Percentiles rank a stretch among this genome's conserved stretches.
Conservation (phyloP, 2,113 vertebrate genomes). For the Heterotis niloticus region DNA sequence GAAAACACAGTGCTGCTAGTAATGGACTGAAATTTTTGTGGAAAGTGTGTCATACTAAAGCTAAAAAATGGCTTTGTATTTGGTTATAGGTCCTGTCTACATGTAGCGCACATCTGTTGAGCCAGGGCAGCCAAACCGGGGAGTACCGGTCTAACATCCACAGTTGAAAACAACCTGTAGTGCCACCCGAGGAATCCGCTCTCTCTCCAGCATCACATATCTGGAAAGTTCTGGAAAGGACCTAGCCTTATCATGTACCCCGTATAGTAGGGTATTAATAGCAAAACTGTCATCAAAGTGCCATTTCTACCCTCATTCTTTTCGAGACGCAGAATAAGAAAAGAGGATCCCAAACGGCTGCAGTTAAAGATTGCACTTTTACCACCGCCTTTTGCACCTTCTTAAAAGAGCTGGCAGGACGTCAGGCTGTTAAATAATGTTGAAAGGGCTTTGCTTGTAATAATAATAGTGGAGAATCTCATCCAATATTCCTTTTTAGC, state of each 20-base stretch:
- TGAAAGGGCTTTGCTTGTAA: background rate
- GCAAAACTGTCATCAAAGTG: background rate
- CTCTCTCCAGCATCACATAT: background rate
- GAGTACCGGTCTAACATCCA: background rate
- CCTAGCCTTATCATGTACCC: background rate
- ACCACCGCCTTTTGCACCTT: background rate
- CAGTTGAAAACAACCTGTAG: too few relatives aligned
- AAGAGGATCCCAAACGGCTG: background rate
- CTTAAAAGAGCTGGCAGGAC: background rate
- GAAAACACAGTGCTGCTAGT: too few relatives aligned
- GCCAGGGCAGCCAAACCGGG: background rate
- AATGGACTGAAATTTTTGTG: too few relatives aligned
- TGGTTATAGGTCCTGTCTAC: too few relatives aligned
- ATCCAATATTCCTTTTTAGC: slow-evolving; percentile 18
- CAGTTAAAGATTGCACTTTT: background rate
- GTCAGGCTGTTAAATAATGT: slow-evolving; percentile 11
- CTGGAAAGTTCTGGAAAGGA: background rate
- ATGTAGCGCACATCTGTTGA: too few relatives aligned
- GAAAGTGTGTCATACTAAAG: too few relatives aligned
- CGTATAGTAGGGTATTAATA: background rate
- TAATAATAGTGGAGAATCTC: slow-evolving; percentile 16
- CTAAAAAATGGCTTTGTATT: too few relatives aligned
- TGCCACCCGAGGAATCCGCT: background rate
- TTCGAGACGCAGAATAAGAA: background rate
- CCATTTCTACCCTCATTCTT: background rate